Conservation (phyloP, 2,797 vertebrate species). For the Myotis vivesi region DNA sequence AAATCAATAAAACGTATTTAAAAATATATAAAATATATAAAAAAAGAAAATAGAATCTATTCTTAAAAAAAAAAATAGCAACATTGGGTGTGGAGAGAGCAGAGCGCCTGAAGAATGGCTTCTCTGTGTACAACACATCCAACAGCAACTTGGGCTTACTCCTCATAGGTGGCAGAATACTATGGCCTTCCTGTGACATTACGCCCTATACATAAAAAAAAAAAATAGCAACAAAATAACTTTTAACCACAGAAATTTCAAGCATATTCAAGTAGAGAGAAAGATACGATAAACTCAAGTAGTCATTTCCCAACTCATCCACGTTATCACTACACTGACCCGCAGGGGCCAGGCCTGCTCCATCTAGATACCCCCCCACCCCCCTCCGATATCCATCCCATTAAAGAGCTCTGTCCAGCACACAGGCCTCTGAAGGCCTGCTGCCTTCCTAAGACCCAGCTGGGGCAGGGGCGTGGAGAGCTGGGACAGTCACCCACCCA, state of each 20-base stretch:
- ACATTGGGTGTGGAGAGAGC: too few relatives aligned
- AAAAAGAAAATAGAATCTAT: too few relatives aligned
- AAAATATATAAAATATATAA: too few relatives aligned
- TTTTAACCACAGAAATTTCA: not conserved
- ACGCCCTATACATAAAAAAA: not conserved
- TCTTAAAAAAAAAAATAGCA: not conserved
- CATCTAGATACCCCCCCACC: not conserved
- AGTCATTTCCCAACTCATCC: not conserved
- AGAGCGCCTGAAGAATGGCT: too few relatives aligned
- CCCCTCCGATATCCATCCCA: not conserved
- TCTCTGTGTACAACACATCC: too few relatives aligned
- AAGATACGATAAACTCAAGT: not conserved
- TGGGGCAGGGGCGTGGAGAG: not conserved
- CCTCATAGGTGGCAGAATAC: too few relatives aligned
- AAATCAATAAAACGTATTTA: too few relatives aligned
- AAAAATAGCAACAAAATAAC: not conserved
- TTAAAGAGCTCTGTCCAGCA: not conserved
- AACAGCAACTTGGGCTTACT: too few relatives aligned
- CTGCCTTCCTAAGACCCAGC: not conserved
- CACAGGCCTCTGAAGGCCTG: not conserved
- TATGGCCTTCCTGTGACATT: too few relatives aligned
- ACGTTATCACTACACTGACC: too few relatives aligned
- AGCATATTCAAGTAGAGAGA: not conserved
- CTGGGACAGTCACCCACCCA: not conserved
- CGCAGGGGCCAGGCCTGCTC: not conserved